Conservation (phyloP, 2,888 invertebrate genomes). For the Rhopalosiphum nymphaeae region DNA sequence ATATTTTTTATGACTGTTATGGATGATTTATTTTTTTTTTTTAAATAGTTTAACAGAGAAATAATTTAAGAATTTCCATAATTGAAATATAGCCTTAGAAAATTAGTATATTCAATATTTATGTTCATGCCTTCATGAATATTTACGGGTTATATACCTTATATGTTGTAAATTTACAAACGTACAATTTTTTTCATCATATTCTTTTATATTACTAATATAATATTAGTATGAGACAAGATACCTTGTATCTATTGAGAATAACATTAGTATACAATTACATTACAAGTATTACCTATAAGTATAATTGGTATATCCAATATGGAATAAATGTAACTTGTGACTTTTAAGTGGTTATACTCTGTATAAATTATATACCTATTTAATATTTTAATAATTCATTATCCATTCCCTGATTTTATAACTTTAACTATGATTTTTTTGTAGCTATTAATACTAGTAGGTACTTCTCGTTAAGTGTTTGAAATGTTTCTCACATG, state of each 20-base stretch:
- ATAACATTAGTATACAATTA: neutral
- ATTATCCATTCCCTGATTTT: neutral
- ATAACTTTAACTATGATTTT: neutral
- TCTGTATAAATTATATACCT: neutral
- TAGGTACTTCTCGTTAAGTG: neutral
- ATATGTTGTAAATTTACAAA: neutral
- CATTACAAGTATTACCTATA: neutral
- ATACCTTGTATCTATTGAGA: neutral
- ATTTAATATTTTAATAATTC: neutral
- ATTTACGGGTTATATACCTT: neutral
- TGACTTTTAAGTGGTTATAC: neutral
- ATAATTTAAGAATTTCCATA: neutral
- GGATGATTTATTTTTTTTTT: neutral
- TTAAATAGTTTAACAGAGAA: neutral
- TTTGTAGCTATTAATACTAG: neutral
- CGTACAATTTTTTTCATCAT: neutral
- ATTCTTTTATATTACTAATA: neutral
- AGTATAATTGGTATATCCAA: neutral
- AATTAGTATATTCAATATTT: neutral
- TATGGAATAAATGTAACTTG: neutral
- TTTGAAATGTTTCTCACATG: neutral
- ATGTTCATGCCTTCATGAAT: neutral
- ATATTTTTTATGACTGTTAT: neutral
- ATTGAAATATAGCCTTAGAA: neutral
- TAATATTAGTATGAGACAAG: neutral